A percentile compares a stretch with the other conserved stretches of the same genome.
Evolutionary conservation across 2,113 vertebrate species (phyloP).

Genomic region (Gracilinanus agilis): DNA sequence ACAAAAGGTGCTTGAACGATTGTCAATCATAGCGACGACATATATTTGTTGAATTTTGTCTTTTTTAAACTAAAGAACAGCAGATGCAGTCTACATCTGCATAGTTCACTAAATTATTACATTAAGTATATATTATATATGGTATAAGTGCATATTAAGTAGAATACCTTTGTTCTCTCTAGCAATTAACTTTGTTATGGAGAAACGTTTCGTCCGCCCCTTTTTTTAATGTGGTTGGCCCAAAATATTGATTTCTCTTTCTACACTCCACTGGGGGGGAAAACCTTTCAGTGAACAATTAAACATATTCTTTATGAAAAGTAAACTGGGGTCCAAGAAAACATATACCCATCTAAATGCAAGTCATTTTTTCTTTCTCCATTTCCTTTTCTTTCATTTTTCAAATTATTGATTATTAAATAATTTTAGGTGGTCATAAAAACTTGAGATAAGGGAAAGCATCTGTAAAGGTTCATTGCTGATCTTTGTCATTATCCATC

Average conservation of each 20-base stretch:
- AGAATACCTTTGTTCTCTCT: conserved; percentile 15
- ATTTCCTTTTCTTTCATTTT: background rate
- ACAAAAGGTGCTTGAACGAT: background rate
- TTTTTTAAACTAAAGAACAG: conserved; percentile 17
- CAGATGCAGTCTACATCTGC: background rate
- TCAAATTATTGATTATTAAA: background rate
- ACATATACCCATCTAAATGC: background rate
- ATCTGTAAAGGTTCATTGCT: background rate
- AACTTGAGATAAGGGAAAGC: background rate
- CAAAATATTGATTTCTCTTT: background rate
- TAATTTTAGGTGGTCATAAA: background rate
- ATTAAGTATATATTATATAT: conserved; percentile 25
- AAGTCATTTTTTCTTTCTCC: background rate
- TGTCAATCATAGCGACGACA: background rate
- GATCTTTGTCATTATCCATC: background rate
- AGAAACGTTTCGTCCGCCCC: background rate
- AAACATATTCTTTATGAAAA: conserved; percentile 7
- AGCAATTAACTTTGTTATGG: background rate
- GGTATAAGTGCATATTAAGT: background rate
- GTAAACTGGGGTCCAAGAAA: background rate
- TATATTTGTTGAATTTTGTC: background rate
- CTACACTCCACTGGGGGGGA: background rate
- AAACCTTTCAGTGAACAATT: background rate
- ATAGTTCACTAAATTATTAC: conserved; percentile 15
- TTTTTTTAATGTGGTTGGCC: background rate